A percentile compares a stretch with the other conserved stretches of the same genome.
These are phyloP conservation scores for Coenobita brevimanus DNA, from an alignment of 1,140 invertebrate genomes.

Conservation along the genomic window DNA sequence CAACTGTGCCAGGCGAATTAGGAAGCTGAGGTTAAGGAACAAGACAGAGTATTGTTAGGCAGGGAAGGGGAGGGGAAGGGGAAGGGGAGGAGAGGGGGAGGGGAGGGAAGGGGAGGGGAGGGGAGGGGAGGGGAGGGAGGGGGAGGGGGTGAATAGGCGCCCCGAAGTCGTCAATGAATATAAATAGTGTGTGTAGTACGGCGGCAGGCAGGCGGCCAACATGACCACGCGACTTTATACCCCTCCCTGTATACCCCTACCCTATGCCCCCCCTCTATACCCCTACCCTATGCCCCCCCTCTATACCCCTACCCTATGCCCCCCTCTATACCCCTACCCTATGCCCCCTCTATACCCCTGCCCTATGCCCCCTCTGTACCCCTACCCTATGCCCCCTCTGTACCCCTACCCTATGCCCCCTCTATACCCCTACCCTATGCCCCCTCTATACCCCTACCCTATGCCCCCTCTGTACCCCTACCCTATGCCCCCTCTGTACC, in stretches of 20 bases:
- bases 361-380: background rate
- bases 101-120: background rate
- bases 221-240: no score
- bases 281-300: background rate
- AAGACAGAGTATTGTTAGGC: background rate
- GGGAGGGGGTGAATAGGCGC: background rate
- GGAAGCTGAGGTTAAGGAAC: no score
- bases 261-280: background rate
- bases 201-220: background rate
- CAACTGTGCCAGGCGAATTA: background rate
- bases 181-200: conserved; percentile 18
- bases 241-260: background rate
- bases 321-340: background rate
- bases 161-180: conserved; percentile 44
- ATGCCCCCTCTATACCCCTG: background rate
- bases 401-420: background rate
- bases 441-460: background rate
- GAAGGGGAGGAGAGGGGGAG: background rate
- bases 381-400: background rate
- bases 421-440: background rate
- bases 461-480: background rate
- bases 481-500: background rate
- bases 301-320: background rate
- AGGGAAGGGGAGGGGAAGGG: background rate
- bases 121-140: background rate